Evolutionary conservation across 2,797 vertebrate species (phyloP), one percentile per base, ranked within the genome.

Genomic region (Myotis findleyi): DNA sequence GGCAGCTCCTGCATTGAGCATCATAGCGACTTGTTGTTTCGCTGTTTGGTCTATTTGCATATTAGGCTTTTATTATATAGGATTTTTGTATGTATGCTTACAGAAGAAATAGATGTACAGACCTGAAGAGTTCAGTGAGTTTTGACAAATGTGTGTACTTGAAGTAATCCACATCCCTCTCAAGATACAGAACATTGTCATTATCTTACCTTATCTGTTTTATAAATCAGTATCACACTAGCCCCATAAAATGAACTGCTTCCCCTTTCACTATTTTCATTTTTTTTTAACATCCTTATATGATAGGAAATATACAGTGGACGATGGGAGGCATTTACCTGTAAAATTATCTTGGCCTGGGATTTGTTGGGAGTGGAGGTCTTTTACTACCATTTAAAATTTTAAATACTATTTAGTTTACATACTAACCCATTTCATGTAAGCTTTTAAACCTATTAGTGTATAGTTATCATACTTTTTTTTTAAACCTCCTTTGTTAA

Each of bases 391-490:
- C 47, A 85, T 68, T 77, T 76, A 23, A 44, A 51, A 77, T 72
- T 94, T 71, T 92, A 83, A 55, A 41, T 41, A 47, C 76, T 85
- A 47, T 20, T 85, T 85, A 64, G 41, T 83, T 92, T 82, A 47
- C 13, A 47, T 47, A 44, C 66, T 81, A 81, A 49, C 76, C 23
- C 11, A 13, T 77, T 87, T 71, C 21, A 69, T 10, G 51, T 69
- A 33, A 51, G 18, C n/a, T 91, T 82, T 81, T 91, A 83, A 38
- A 47, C 16, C 49, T 94, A 69, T 17, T 94, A 62, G 21, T 92
- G 33, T 53, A 21, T 92, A 76, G 30, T 83, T 83, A 62, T 21
- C 55, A 73, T 72, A 87, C 23, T 27, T 91, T 13, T 47, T 33
- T 57, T 57, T 57, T 75, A 80, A 80, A 21, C n/a, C 6, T 72